Percentiles rank a stretch among this genome's conserved stretches.
Evolutionary conservation across 2,888 invertebrate genomes (phyloP).

Genomic region (Creontiades dilutus): DNA sequence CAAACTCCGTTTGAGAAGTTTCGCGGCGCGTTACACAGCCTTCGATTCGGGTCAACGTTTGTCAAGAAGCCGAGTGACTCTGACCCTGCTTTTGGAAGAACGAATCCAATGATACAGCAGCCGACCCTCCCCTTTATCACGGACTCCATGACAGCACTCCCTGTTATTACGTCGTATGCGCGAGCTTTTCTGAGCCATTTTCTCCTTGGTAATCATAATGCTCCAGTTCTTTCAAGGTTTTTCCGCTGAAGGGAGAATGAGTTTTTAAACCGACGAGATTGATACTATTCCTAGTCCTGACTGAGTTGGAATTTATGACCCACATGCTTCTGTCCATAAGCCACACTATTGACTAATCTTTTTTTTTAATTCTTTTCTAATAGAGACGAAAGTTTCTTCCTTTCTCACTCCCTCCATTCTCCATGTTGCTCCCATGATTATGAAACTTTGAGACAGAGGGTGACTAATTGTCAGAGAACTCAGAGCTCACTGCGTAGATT

Average conservation of each 20-base stretch:
- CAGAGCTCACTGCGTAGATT: too few relatives aligned
- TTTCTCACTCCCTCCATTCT: too few relatives aligned
- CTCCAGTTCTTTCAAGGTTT: conserved; percentile 15
- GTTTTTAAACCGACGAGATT: neutral
- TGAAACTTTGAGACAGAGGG: too few relatives aligned
- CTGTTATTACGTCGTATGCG: conserved; percentile 20
- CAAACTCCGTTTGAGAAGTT: conserved; percentile 35
- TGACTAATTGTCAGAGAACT: too few relatives aligned
- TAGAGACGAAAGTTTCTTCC: too few relatives aligned
- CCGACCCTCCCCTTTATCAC: neutral
- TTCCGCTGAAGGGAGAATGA: neutral
- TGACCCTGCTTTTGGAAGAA: conserved; percentile 16
- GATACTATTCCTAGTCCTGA: neutral
- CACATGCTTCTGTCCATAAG: neutral
- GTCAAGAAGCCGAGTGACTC: neutral
- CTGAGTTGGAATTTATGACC: conserved; percentile 5
- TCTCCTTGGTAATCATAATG: neutral
- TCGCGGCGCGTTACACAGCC: conserved; percentile 55
- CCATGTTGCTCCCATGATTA: too few relatives aligned
- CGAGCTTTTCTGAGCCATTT: conserved; percentile 2
- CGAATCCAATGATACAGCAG: conserved; percentile 54
- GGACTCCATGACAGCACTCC: neutral
- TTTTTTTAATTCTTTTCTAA: too few relatives aligned
- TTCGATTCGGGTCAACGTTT: conserved; percentile 59
- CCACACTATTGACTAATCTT: too few relatives aligned